Base-by-base conservation (phyloP, 2,113 vertebrate species). In the Grammomys dolichurus region DNA sequence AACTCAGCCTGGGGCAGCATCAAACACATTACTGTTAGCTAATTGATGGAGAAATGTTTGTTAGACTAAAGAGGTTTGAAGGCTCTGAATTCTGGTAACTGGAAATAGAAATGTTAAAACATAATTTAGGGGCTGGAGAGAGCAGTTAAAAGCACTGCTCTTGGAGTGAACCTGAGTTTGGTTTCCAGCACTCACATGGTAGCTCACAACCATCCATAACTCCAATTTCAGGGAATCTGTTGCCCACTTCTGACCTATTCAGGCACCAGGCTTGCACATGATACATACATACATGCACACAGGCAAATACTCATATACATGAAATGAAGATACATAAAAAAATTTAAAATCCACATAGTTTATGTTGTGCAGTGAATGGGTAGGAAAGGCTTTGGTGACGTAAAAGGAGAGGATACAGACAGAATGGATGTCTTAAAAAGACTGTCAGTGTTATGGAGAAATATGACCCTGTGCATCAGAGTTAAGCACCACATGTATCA, bases 21-120 rank as follows among this genome's bases (percentile, higher is more conserved):
- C 58, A 87, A 69, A 60, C 22, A 67, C 43, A 4, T 24, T 65
- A 22, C 54, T 84, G 0, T 89, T 43, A 82, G 4, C 60, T 60
- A 87, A 69, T 20, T 89, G 5, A 88, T 86, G 36, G 63, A 56
- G 22, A 95, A 31, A 67, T 93, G 22, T 90, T 87, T 91, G 65
- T 77, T 24, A 86, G 13, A 63, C 36, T 78, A 65, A 75, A 85
- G 90, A 90, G 13, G 40, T 56, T 86, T 36, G 24, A 24, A 81
- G 43, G 58, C 69, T 90, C 69, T 87, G 43, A 96, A 75, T 84
- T 78, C 48, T 69, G 80, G 56, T 81, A 78, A 89, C 0, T 85
- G 76, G 60, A 89, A 86, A 69, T 28, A 84, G 40, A 93, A 91
- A 19, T 91, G 48, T 89, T 89, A 60, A 93, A 88, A 91, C 67